Percentiles rank a stretch among this genome's conserved stretches.
Evolutionary conservation across 2,113 vertebrate genomes (phyloP).

Genomic region (Ancistrus triradiatus): DNA sequence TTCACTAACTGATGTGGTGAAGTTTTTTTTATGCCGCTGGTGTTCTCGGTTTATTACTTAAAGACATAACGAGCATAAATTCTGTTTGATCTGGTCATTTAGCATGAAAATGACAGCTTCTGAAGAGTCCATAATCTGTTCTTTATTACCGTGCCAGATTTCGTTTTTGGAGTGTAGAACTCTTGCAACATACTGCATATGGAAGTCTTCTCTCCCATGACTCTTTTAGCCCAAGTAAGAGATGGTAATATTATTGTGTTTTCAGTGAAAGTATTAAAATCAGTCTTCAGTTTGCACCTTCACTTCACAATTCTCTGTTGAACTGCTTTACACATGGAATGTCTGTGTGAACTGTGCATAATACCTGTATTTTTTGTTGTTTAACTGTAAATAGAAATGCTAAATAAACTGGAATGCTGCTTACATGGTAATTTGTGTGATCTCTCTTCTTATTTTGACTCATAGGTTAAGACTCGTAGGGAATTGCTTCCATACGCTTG

Average conservation of each 20-base stretch:
- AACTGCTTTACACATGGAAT: background rate
- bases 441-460: too few species aligned
- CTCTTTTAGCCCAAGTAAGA: background rate
- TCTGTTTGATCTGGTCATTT: too few species aligned
- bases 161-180: background rate
- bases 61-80: too few species aligned
- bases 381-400: slow-evolving; percentile 12
- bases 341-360: background rate
- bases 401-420: slow-evolving; percentile 1
- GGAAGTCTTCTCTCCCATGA: background rate
- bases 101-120: background rate
- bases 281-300: background rate
- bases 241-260: background rate
- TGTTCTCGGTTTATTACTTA: too few species aligned
- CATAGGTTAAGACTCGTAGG: too few species aligned
- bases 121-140: background rate
- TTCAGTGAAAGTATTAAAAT: background rate
- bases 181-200: background rate
- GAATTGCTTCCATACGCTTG: too few species aligned
- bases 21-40: too few species aligned
- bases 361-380: background rate
- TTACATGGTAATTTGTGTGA: too few species aligned
- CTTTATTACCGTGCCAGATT: background rate
- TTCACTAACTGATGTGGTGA: too few species aligned
- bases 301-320: background rate